These are phyloP conservation scores for Lissonota sp. DNA, from an alignment of 2,888 invertebrate genomes.

Conservation along the genomic window DNA sequence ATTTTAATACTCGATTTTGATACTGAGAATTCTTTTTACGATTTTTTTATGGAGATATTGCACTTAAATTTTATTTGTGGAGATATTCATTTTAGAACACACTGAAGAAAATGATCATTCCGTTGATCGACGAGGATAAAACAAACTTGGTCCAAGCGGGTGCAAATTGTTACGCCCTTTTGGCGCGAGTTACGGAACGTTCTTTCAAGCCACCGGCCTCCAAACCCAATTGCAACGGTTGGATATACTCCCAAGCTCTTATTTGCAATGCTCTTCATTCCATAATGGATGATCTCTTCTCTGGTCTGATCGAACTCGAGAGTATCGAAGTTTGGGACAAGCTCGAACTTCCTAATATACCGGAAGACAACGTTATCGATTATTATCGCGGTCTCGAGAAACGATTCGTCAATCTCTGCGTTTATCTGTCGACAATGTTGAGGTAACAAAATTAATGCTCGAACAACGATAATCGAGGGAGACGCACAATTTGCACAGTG, in stretches of 20 bases:
- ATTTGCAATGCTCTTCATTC: constrained; percentile 77
- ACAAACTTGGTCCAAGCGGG: constrained; percentile 72
- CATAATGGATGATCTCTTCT: constrained; percentile 78
- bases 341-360: constrained; percentile 74
- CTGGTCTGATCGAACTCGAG: constrained; percentile 72
- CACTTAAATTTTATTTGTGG: neutral
- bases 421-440: constrained; percentile 75
- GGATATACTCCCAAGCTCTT: constrained; percentile 73
- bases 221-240: constrained; percentile 70
- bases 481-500: too few relatives aligned
- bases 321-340: constrained; percentile 68
- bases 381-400: constrained; percentile 73
- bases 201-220: constrained; percentile 74
- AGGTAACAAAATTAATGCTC: constrained; percentile 63
- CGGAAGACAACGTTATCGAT: constrained; percentile 73
- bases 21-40: too few relatives aligned
- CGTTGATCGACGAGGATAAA: constrained; percentile 73
- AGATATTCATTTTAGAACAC: constrained; percentile 68
- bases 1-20: too few relatives aligned
- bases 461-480: too few relatives aligned
- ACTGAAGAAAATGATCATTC: constrained; percentile 73
- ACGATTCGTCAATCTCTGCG: constrained; percentile 78
- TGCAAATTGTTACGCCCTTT: constrained; percentile 77
- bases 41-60: neutral
- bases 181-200: constrained; percentile 75